A percentile compares a stretch with the other conserved stretches of the same genome.
Conservation (phyloP, 2,797 vertebrate species). For the Enteromius unitaeniatus region DNA sequence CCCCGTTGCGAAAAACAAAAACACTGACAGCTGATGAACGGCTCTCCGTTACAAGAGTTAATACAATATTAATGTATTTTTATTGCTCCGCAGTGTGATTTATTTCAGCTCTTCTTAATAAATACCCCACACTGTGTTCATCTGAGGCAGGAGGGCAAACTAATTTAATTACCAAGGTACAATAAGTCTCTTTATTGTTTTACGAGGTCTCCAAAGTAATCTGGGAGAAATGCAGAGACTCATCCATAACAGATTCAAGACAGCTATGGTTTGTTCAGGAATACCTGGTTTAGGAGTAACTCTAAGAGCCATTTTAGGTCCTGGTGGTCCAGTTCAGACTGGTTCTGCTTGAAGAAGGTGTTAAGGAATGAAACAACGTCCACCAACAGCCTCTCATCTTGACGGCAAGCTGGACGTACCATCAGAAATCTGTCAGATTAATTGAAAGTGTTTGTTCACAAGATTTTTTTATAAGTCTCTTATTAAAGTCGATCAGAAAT, state of each 20-base stretch:
- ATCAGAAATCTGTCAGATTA: conserved; percentile 88
- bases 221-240: not conserved
- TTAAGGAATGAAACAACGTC: conserved; percentile 91
- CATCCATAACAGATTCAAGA: conserved; percentile 3
- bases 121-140: conserved; percentile 59
- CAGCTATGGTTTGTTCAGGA: conserved; percentile 41
- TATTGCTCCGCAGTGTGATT: conserved; percentile 62
- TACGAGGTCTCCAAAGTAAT: conserved; percentile 21
- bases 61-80: conserved; percentile 63
- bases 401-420: conserved; percentile 87
- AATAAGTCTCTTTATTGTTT: conserved; percentile 47
- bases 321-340: conserved; percentile 67
- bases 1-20: conserved; percentile 62
- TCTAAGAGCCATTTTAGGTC: conserved; percentile 91
- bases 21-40: conserved; percentile 17
- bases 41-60: conserved; percentile 52
- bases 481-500: not conserved
- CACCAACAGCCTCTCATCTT: conserved; percentile 92
- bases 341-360: conserved; percentile 82
- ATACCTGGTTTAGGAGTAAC: conserved; percentile 88
- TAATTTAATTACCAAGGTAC: conserved; percentile 59
- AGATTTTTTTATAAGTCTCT: not conserved
- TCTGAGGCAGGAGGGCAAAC: conserved; percentile 31
- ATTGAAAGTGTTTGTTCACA: not conserved
- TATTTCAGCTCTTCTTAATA: conserved; percentile 63